Conservation (phyloP, 2,113 vertebrate species). For the Sceloporus undulatus region DNA sequence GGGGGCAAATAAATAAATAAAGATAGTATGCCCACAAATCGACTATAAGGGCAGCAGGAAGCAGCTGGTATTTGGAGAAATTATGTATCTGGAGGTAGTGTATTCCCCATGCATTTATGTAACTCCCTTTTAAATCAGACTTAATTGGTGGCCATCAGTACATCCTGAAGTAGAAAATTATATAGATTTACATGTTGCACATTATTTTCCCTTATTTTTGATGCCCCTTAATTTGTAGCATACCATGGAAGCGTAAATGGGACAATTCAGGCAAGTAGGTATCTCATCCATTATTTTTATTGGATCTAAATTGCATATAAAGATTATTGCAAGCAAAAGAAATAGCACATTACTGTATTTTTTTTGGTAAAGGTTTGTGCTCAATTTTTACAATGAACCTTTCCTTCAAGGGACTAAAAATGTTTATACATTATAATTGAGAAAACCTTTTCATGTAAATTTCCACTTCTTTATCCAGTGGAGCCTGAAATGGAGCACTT, state of each 20-base stretch:
- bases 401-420: background rate
- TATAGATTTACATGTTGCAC: background rate
- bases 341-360: background rate
- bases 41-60: background rate
- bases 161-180: background rate
- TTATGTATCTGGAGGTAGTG: no score
- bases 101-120: background rate
- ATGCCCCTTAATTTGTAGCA: background rate
- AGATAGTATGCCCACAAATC: background rate
- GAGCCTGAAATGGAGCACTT: slow-evolving; percentile 34
- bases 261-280: background rate
- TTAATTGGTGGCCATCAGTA: background rate
- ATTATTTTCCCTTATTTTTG: background rate
- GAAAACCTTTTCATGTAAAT: slow-evolving; percentile 32
- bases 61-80: no score
- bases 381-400: background rate
- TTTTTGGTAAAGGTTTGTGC: background rate
- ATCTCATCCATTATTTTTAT: background rate
- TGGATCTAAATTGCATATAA: background rate
- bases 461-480: slow-evolving; percentile 32
- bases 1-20: no score
- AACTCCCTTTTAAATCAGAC: background rate
- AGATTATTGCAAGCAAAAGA: background rate
- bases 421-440: slow-evolving; percentile 28
- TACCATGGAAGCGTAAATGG: background rate